Conservation (phyloP, 2,888 invertebrate species). For the Meta bourneti region DNA sequence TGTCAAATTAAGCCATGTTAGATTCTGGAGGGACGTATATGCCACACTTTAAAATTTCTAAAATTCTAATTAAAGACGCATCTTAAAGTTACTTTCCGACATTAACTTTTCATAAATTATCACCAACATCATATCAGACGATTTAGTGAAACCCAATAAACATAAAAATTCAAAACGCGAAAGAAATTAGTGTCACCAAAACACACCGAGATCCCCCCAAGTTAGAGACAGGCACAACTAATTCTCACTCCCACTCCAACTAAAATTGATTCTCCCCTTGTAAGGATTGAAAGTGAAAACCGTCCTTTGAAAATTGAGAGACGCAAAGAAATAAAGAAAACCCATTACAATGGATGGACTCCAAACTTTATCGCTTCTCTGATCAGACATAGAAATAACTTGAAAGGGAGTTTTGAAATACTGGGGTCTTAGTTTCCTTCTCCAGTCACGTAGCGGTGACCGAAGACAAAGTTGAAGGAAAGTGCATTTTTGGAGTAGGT, state of each 20-base stretch:
- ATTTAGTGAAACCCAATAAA: neutral
- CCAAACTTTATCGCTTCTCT: constrained; percentile 19
- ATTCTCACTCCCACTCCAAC: neutral
- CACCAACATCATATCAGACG: too few relatives aligned
- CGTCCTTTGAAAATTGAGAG: constrained; percentile 14
- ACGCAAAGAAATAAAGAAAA: constrained; percentile 6
- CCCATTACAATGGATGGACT: constrained; percentile 22
- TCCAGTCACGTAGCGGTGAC: constrained; percentile 13
- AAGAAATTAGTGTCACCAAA: neutral
- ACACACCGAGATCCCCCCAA: neutral
- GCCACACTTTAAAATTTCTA: too few relatives aligned
- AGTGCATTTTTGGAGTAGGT: too few relatives aligned
- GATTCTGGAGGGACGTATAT: too few relatives aligned
- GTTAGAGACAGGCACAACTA: neutral
- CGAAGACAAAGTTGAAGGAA: neutral
- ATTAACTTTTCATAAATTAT: too few relatives aligned
- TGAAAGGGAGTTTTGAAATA: neutral
- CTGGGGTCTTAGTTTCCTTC: neutral
- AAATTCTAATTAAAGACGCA: too few relatives aligned
- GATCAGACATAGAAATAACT: constrained; percentile 18
- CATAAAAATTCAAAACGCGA: neutral
- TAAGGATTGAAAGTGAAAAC: neutral
- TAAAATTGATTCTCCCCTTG: neutral
- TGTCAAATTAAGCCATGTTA: too few relatives aligned
- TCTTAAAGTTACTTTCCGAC: too few relatives aligned